Conservation (phyloP, 2,888 invertebrate genomes). For the Platycheirus albimanus region DNA sequence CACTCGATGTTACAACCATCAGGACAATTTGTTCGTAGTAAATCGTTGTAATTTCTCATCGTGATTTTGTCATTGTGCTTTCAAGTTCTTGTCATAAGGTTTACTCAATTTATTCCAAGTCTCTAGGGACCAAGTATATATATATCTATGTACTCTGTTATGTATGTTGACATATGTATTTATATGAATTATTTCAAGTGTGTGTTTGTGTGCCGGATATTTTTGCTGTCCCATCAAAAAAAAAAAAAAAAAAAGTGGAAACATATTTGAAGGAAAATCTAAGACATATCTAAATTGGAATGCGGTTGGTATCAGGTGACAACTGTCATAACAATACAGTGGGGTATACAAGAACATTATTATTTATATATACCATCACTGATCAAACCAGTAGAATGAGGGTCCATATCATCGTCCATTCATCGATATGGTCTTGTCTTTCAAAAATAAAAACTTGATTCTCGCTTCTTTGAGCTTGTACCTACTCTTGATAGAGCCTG, state of each 20-base stretch:
- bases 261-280: slow-evolving; percentile 49
- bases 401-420: too few relatives aligned
- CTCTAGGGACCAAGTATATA: too few relatives aligned
- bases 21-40: slow-evolving; percentile 69
- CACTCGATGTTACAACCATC: slow-evolving; percentile 64
- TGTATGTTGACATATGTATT: slow-evolving; percentile 61
- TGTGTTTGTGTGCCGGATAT: slow-evolving; percentile 2
- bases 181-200: slow-evolving; percentile 20
- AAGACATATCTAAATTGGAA: slow-evolving; percentile 28
- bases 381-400: too few relatives aligned
- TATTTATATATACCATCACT: too few relatives aligned
- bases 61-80: slow-evolving; percentile 73
- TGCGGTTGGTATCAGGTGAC: slow-evolving; percentile 47
- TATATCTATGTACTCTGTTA: too few relatives aligned
- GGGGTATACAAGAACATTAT: background rate
- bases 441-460: too few relatives aligned
- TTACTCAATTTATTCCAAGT: slow-evolving; percentile 70
- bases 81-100: slow-evolving; percentile 73
- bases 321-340: slow-evolving; percentile 42
- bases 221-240: slow-evolving; percentile 26
- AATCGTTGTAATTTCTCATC: slow-evolving; percentile 74
- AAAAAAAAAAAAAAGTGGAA: slow-evolving; percentile 6
- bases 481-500: too few relatives aligned
- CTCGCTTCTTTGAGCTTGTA: too few relatives aligned
- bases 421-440: too few relatives aligned